phyloP scores from a whole-genome alignment of 2,797 vertebrate genomes.

The Xerus rutilus region DNA sequence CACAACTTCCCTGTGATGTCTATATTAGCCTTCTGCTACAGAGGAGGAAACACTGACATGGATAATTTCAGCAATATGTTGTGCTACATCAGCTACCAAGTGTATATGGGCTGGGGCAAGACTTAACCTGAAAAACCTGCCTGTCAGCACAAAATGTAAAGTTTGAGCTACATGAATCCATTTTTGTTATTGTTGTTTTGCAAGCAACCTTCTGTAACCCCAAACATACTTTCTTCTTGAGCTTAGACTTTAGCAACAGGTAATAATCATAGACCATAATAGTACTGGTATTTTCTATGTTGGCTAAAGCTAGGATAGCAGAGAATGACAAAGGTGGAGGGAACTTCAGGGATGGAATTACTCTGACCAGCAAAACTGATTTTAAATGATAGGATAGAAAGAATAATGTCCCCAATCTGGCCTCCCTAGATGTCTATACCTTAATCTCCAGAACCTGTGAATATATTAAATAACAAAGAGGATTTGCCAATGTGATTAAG shows the following conservation, averaged over 20 bases:
- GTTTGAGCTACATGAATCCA: not conserved
- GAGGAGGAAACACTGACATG: not conserved
- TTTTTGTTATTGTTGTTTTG: not conserved
- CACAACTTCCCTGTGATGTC: not conserved
- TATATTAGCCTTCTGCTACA: not conserved
- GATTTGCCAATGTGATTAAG: not conserved
- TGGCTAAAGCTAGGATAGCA: not conserved
- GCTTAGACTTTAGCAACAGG: not conserved
- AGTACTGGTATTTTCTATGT: not conserved
- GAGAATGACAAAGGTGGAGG: not conserved
- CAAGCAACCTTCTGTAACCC: not conserved
- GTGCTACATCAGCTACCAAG: not conserved
- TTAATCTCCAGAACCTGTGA: not conserved
- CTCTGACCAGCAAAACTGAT: not conserved
- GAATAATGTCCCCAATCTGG: not conserved
- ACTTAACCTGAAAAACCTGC: not conserved
- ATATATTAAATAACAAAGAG: not conserved
- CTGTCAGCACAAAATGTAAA: not conserved
- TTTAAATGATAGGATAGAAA: not conserved
- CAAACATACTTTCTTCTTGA: not conserved
- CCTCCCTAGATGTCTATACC: not conserved
- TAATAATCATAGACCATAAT: not conserved
- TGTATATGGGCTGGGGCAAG: not conserved
- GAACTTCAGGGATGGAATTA: not conserved
- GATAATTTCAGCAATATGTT: not conserved